A percentile compares a stretch with the other conserved stretches of the same genome.
phyloP scores from a whole-genome alignment of 2,888 invertebrate genomes.

The Hoplodrina blanda region DNA sequence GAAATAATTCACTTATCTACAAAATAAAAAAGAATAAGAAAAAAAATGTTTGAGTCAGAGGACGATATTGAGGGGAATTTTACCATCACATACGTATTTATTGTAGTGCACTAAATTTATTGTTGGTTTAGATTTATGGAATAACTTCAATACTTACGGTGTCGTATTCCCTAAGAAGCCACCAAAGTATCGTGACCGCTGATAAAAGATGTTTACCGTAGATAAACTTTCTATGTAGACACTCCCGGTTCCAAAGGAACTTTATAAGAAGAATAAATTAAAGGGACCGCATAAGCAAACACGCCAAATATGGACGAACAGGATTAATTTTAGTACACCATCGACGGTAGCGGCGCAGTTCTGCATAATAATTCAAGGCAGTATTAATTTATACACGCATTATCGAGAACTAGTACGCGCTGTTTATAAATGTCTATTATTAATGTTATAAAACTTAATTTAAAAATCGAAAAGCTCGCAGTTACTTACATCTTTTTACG shows the following conservation, averaged over 20 bases:
- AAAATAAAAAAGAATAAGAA: not conserved
- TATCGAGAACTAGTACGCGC: conserved; percentile 56
- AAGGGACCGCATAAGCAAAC: conserved; percentile 69
- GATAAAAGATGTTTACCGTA: conserved; percentile 70
- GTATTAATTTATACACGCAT: conserved; percentile 68
- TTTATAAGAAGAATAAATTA: conserved; percentile 74
- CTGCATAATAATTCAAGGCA: conserved; percentile 71
- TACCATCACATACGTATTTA: conserved; percentile 21
- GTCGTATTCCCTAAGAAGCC: conserved; percentile 58
- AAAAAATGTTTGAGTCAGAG: not conserved
- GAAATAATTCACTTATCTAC: not conserved
- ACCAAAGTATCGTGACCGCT: conserved; percentile 65
- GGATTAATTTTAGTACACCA: conserved; percentile 72
- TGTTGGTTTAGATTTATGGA: conserved; percentile 53
- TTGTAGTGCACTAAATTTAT: conserved; percentile 28
- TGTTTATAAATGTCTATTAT: conserved; percentile 50
- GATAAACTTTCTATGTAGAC: conserved; percentile 72
- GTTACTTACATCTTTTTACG: conserved; percentile 13
- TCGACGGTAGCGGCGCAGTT: conserved; percentile 65
- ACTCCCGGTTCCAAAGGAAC: conserved; percentile 67
- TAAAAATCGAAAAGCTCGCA: conserved; percentile 17
- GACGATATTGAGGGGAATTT: conserved; percentile 10
- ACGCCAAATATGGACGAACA: conserved; percentile 73
- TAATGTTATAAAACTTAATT: conserved; percentile 29
- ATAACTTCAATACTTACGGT: conserved; percentile 42